phyloP scores from a whole-genome alignment of 2,888 invertebrate genomes.

The Tortricodes alternella region DNA sequence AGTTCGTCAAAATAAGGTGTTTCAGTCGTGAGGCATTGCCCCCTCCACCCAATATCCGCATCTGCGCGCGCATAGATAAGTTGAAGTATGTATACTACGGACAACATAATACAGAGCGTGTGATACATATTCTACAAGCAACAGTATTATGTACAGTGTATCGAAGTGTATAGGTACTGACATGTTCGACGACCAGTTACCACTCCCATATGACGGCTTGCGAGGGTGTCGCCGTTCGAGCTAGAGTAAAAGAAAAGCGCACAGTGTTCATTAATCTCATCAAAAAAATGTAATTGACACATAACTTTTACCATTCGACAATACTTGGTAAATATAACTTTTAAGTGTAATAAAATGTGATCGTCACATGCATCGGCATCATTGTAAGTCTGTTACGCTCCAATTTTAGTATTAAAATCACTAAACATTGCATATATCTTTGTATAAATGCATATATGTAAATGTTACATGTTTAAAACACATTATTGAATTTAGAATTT shows the following conservation, averaged over 20 bases:
- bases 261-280: slow-evolving; percentile 70
- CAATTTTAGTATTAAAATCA: slow-evolving; percentile 80
- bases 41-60: too few relatives aligned
- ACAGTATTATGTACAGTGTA: slow-evolving; percentile 61
- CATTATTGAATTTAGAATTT: slow-evolving; percentile 84
- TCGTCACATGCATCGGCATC: slow-evolving; percentile 63
- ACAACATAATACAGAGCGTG: slow-evolving; percentile 50
- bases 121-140: slow-evolving; percentile 56
- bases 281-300: slow-evolving; percentile 50
- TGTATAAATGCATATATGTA: slow-evolving; percentile 84
- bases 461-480: slow-evolving; percentile 83
- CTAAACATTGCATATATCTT: slow-evolving; percentile 82
- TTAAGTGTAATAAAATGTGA: slow-evolving; percentile 78
- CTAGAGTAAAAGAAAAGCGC: slow-evolving; percentile 70
- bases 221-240: slow-evolving; percentile 65
- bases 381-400: slow-evolving; percentile 75
- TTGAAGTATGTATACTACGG: slow-evolving; percentile 48
- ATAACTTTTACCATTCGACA: slow-evolving; percentile 77
- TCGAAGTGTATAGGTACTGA: slow-evolving; percentile 31
- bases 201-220: slow-evolving; percentile 47
- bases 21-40: too few relatives aligned
- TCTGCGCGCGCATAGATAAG: too few relatives aligned
- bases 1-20: too few relatives aligned
- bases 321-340: slow-evolving; percentile 81
- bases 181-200: slow-evolving; percentile 34